A percentile compares a stretch with the other conserved stretches of the same genome.
Evolutionary conservation across 2,888 invertebrate species (phyloP).

Genomic region (Luperina testacea): DNA sequence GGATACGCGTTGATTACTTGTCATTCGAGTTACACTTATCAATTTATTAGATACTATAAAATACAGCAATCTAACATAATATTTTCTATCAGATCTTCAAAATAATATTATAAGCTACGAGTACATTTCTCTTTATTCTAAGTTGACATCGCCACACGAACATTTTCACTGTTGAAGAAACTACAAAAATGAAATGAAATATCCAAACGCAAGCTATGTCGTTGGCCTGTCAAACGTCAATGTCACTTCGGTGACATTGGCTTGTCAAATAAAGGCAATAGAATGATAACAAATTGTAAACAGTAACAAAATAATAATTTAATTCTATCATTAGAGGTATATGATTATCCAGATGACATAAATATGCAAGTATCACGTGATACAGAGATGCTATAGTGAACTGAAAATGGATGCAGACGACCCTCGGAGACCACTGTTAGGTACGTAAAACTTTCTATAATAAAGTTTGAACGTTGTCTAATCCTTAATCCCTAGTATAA

Average conservation of each 20-base stretch:
- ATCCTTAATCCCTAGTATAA: background rate
- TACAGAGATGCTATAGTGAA: conserved; percentile 22
- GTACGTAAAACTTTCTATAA: conserved; percentile 59
- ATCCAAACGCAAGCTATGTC: conserved; percentile 22
- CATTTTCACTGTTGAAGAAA: background rate
- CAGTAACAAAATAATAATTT: conserved; percentile 61
- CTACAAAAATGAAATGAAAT: background rate
- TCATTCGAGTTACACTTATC: background rate
- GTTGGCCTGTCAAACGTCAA: conserved; percentile 24
- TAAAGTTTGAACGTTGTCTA: background rate
- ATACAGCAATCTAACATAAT: background rate
- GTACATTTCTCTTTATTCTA: background rate
- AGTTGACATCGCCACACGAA: background rate
- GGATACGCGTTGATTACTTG: background rate
- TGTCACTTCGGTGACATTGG: conserved; percentile 24
- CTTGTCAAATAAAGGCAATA: conserved; percentile 35
- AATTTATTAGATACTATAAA: background rate
- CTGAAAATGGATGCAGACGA: conserved; percentile 74
- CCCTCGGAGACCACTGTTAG: conserved; percentile 73
- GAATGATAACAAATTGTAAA: conserved; percentile 44
- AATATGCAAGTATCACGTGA: conserved; percentile 34
- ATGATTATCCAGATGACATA: conserved; percentile 55
- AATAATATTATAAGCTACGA: background rate
- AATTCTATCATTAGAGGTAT: conserved; percentile 50
- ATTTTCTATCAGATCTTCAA: background rate